These are phyloP conservation scores for Acanthaster planci DNA, from an alignment of 35 echinoderm and acorn worm genomes.

Conservation along the genomic window DNA sequence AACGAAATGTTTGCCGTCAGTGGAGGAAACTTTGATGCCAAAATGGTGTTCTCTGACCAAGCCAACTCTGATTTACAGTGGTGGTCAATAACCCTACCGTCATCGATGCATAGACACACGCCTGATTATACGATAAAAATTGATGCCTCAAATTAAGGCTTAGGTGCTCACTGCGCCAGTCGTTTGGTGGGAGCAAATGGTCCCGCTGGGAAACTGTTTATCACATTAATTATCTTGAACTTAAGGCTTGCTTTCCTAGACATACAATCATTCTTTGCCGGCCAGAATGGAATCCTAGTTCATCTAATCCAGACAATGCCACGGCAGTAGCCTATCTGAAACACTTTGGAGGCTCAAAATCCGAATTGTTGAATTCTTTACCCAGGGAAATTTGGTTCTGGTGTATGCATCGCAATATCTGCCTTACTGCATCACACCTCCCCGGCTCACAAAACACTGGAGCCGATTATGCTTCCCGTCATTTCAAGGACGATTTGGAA, in stretches of 20 bases:
- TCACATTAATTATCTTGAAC: no score
- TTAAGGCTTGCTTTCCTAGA: no score
- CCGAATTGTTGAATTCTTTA: slow-evolving; percentile 40
- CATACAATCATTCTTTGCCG: neutral
- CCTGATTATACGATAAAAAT: neutral
- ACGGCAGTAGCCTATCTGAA: neutral
- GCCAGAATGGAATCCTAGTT: neutral
- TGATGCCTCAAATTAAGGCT: neutral
- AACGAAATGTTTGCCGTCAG: no score
- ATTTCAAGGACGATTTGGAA: slow-evolving; percentile 53
- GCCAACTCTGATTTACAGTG: neutral
- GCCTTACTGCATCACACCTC: slow-evolving; percentile 50
- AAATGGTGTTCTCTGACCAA: neutral
- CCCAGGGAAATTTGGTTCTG: slow-evolving; percentile 61
- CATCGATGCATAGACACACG: neutral
- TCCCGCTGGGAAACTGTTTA: no score
- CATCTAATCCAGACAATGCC: neutral
- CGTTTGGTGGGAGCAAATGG: no score
- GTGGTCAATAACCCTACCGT: neutral
- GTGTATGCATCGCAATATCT: slow-evolving; percentile 50
- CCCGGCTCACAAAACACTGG: slow-evolving; percentile 46
- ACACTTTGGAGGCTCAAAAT: slow-evolving; percentile 27
- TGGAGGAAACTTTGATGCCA: no score
- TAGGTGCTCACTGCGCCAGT: no score
- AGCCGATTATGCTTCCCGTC: slow-evolving; percentile 50